Conservation (phyloP, 1,140 invertebrate genomes). For the Atopsyche davidsoni region DNA sequence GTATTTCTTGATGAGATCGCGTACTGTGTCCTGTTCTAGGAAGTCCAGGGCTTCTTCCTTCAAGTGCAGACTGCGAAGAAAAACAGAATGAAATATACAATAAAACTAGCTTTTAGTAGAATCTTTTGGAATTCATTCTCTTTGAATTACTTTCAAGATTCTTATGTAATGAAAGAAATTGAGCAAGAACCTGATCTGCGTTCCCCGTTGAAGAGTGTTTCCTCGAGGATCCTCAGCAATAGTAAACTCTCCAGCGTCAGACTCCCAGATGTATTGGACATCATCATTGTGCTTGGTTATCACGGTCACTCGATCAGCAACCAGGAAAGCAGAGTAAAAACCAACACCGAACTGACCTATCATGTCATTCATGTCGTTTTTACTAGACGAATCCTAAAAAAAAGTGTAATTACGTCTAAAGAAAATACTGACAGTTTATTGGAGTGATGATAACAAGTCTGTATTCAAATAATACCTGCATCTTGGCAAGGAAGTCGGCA, state of each 20-base stretch:
- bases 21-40: constrained; percentile 86
- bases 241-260: constrained; percentile 81
- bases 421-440: constrained; percentile 1
- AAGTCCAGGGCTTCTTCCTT: constrained; percentile 98
- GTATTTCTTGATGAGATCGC: constrained; percentile 91
- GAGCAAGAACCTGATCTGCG: constrained; percentile 62
- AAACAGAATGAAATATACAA: constrained; percentile 2
- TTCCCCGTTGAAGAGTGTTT: constrained; percentile 83
- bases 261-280: constrained; percentile 97
- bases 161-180: too few relatives aligned
- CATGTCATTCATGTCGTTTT: constrained; percentile 72
- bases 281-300: constrained; percentile 95
- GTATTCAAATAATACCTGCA: too few relatives aligned
- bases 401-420: not conserved
- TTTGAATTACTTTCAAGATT: too few relatives aligned
- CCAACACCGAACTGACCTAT: constrained; percentile 97
- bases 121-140: too few relatives aligned
- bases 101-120: not conserved
- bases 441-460: constrained; percentile 26
- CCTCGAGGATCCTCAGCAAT: constrained; percentile 93
- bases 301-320: constrained; percentile 85
- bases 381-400: constrained; percentile 31
- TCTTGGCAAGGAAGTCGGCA: constrained; percentile 93
- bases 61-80: constrained; percentile 76
- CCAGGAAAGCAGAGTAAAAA: constrained; percentile 96